phyloP scores from a whole-genome alignment of 2,797 vertebrate genomes.

The Neosilurus hyrtlii region DNA sequence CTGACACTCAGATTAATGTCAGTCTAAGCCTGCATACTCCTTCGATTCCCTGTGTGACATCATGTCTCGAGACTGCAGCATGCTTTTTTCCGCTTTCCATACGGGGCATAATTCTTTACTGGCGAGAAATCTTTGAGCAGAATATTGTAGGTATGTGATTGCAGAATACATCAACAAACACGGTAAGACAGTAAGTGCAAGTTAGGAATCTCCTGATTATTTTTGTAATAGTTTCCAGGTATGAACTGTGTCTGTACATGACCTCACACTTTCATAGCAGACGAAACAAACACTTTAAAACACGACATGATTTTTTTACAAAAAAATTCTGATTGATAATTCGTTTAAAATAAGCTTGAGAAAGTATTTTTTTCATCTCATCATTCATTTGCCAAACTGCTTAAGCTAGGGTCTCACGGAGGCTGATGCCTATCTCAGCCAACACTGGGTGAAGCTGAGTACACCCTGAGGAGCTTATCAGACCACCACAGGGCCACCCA shows the following conservation, averaged over 20 bases:
- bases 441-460: too few relatives aligned
- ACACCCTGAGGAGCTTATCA: too few relatives aligned
- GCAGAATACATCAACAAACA: neutral
- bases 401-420: too few relatives aligned
- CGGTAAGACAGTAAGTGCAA: neutral
- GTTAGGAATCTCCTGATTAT: neutral
- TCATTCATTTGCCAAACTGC: too few relatives aligned
- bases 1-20: slow-evolving; percentile 54
- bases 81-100: slow-evolving; percentile 12
- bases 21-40: slow-evolving; percentile 45
- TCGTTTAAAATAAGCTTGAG: neutral
- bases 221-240: neutral
- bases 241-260: neutral
- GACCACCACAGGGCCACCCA: too few relatives aligned
- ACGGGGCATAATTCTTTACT: slow-evolving; percentile 29
- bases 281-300: neutral
- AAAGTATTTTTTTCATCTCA: neutral
- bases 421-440: too few relatives aligned
- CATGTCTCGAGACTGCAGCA: slow-evolving; percentile 42
- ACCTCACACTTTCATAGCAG: neutral
- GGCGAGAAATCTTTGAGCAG: slow-evolving; percentile 25
- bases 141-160: slow-evolving; percentile 21
- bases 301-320: too few relatives aligned
- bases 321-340: neutral
- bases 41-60: slow-evolving; percentile 47